Percentiles rank a stretch among this genome's conserved stretches.
These are phyloP conservation scores for Indri indri DNA, from an alignment of 2,113 vertebrate species.

Conservation along the genomic window DNA sequence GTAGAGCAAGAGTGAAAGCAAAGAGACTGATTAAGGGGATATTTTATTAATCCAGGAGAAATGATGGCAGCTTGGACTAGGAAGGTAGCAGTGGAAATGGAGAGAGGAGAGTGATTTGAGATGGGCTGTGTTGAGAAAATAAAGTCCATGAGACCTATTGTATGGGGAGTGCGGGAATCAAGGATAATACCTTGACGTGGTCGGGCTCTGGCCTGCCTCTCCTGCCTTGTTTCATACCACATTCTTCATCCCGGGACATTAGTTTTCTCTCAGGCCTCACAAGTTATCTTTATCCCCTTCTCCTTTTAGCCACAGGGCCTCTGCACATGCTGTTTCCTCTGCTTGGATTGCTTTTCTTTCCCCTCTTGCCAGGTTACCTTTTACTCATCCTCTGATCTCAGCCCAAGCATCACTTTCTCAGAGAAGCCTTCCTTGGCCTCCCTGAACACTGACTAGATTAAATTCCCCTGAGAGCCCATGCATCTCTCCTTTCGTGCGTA, in stretches of 20 bases:
- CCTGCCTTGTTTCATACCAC: neutral
- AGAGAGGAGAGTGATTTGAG: neutral
- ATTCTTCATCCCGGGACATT: neutral
- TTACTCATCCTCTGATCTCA: neutral
- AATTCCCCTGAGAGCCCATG: neutral
- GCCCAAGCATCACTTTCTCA: neutral
- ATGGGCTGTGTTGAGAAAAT: neutral
- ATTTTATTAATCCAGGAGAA: neutral
- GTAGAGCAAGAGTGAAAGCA: neutral
- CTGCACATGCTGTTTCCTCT: neutral
- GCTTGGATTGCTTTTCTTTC: neutral
- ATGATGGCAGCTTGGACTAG: neutral
- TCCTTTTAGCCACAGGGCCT: neutral
- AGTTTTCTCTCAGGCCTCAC: neutral
- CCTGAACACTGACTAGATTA: neutral
- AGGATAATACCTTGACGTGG: neutral
- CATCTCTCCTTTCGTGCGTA: neutral
- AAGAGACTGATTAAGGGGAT: neutral
- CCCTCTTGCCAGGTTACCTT: neutral
- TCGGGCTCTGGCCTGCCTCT: neutral
- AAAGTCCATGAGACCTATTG: neutral
- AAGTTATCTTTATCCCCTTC: neutral
- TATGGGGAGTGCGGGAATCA: neutral
- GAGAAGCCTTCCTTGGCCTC: neutral
- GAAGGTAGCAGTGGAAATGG: neutral